Evolutionary conservation across 2,113 vertebrate species (phyloP).

Genomic region (Rynchops niger): DNA sequence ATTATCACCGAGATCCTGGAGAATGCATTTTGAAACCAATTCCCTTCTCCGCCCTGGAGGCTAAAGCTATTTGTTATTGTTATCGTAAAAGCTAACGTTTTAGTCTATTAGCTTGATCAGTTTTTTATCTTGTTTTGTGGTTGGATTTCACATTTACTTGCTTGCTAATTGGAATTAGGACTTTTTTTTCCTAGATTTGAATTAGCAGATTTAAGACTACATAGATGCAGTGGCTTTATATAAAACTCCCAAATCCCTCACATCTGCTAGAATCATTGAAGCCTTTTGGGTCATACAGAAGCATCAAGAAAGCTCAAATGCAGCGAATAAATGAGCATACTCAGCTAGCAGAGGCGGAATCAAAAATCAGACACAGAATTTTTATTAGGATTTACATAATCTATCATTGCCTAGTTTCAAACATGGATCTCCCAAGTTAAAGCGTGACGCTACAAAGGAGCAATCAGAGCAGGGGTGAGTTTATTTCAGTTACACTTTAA

Average conservation of each 20-base stretch:
- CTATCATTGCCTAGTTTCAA: not conserved
- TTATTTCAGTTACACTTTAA: not conserved
- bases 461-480: not conserved
- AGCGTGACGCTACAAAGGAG: not conserved
- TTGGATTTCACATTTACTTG: constrained; percentile 13
- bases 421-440: not conserved
- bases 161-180: not conserved
- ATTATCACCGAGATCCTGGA: constrained; percentile 31
- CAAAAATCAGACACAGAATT: not conserved
- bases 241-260: not conserved
- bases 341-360: not conserved
- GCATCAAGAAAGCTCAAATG: constrained; percentile 38
- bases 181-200: not conserved
- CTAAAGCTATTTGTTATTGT: constrained; percentile 7
- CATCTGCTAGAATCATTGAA: constrained; percentile 5
- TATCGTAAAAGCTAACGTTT: not conserved
- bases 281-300: constrained; percentile 42
- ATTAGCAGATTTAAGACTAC: not conserved
- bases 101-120: not conserved
- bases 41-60: constrained; percentile 16
- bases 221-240: not conserved
- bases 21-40: not conserved
- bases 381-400: not conserved
- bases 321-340: not conserved
- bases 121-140: constrained; percentile 12